Evolutionary conservation across 92 coral and sea anemone genomes (phyloP), one percentile per base, ranked within the genome.

Genomic region (Micromussa lordhowensis): DNA sequence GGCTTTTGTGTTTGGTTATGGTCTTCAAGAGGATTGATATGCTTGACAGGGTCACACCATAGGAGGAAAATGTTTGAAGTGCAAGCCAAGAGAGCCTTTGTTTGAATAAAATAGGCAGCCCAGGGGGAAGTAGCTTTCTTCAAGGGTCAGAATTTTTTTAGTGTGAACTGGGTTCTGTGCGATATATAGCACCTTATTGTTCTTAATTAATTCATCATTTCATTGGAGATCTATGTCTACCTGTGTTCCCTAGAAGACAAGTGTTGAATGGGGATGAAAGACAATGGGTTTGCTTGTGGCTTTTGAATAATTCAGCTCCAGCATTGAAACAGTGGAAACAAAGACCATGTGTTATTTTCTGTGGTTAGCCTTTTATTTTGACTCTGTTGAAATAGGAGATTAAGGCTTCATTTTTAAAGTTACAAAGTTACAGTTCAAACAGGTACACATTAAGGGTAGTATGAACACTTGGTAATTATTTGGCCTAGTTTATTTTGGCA

Each of bases 221-320:
- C 48, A 49, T 29, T 28, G 59, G 72, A 53, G 30, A 8, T 51
- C 38, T 75, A 81, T 63, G 58, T 74, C 59, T 29, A 9, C 49
- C 5, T 84, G 80, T 59, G 76, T 31, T 5, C 75, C 24, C n/a
- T 59, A 21, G 18, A 85, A 85, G 76, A 18, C 64, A 85, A 85
- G 89, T 77, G 63, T 77, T 63, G 77, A 76, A 85, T 48, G 66
- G 66, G 73, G 89, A 28, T 51, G 21, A 58, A 85, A 87, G 88
- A 88, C 88, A 91, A 91, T 84, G 49, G 73, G 61, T 35, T 91
- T 85, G 92, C 94, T 88, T 92, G 94, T 92, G 94, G 94, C 83
- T 85, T 54, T 77, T 92, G 88, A 92, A 92, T 88, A 58, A 92
- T 92, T 92, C 26, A 92, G 83, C 38, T 61, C 82, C 58, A 80